These are phyloP conservation scores for Hydrophis major DNA, from an alignment of 2,797 vertebrate genomes.

Conservation along the genomic window DNA sequence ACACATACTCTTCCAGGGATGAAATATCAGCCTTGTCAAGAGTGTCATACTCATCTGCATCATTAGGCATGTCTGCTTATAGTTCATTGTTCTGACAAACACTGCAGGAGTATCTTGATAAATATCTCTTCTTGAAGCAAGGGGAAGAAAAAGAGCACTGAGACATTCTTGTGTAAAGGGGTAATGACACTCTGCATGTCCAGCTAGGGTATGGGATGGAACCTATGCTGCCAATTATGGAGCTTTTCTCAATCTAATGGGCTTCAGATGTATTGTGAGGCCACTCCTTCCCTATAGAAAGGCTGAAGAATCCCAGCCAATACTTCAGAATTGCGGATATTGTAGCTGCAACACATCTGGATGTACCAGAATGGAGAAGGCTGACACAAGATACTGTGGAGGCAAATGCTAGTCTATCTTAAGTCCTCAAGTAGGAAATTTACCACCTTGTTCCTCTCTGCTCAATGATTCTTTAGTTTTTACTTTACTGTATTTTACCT, in stretches of 20 bases:
- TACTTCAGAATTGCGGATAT: not conserved
- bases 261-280: not conserved
- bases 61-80: not conserved
- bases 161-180: not conserved
- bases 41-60: not conserved
- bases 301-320: not conserved
- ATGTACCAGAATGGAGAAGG: not conserved
- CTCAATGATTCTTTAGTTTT: constrained; percentile 8
- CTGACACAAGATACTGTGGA: not conserved
- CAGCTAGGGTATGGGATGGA: not conserved
- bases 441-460: constrained; percentile 4
- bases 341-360: not conserved
- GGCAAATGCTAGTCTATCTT: not conserved
- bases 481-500: not conserved
- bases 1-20: not conserved
- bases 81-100: not conserved
- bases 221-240: not conserved
- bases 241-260: not conserved
- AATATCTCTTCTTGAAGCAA: not conserved
- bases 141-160: not conserved
- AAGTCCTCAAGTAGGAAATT: not conserved
- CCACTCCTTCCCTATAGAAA: not conserved
- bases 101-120: not conserved
- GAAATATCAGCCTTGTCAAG: not conserved
- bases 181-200: too few relatives aligned